Evolutionary conservation across 2,113 vertebrate species (phyloP).

Genomic region (Dicaeum eximium): DNA sequence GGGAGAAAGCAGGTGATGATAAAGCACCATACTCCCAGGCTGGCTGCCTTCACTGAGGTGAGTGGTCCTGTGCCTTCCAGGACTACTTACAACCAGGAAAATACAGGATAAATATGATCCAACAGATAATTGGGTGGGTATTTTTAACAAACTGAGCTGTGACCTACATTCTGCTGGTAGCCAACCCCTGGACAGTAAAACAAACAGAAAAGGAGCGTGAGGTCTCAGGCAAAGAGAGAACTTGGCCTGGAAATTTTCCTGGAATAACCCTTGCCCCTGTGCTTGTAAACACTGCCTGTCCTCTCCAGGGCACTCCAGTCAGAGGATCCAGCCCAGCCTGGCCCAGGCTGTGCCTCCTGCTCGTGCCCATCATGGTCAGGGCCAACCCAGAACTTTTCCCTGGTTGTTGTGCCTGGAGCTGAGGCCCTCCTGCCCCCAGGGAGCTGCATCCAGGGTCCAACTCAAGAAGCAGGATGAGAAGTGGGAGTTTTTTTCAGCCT

Average conservation of each 20-base stretch:
- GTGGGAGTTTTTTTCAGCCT: background rate
- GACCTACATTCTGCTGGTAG: background rate
- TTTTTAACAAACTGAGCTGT: background rate
- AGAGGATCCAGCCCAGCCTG: background rate
- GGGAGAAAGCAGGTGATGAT: background rate
- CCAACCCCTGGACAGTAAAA: background rate
- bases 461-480: background rate
- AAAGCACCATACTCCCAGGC: background rate
- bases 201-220: background rate
- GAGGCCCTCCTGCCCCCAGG: accelerated
- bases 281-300: background rate
- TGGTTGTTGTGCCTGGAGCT: background rate
- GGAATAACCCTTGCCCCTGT: background rate
- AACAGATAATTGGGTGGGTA: background rate
- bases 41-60: background rate
- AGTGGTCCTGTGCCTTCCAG: background rate
- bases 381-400: too few species aligned
- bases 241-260: background rate
- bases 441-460: accelerated
- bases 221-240: background rate
- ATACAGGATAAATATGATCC: background rate
- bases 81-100: background rate
- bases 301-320: background rate
- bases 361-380: accelerated
- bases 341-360: background rate